These are phyloP conservation scores for Neoaliturus tenellus DNA, from an alignment of 2,888 invertebrate genomes.

Conservation along the genomic window DNA sequence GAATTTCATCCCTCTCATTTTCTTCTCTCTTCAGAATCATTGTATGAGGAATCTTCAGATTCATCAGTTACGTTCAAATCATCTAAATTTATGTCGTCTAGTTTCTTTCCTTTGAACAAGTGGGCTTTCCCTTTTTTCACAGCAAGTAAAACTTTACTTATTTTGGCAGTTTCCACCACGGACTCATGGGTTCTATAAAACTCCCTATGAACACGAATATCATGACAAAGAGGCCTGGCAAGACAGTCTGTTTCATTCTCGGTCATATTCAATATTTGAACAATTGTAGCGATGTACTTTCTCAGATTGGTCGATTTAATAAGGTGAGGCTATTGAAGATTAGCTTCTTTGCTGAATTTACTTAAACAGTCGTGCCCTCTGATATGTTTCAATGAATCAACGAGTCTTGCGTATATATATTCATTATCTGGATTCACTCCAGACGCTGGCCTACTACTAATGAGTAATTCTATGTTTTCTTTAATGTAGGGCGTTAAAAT, in stretches of 20 bases:
- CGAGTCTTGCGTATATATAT: neutral
- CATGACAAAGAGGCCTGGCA: neutral
- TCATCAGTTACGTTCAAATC: neutral
- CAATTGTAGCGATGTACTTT: slow-evolving; percentile 10
- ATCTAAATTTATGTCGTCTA: neutral
- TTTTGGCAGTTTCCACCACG: neutral
- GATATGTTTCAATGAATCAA: neutral
- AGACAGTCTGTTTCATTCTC: neutral
- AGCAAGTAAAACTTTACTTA: neutral
- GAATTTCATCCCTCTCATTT: neutral
- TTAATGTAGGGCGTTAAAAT: neutral
- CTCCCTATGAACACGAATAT: neutral
- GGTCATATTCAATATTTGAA: neutral
- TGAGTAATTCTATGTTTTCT: slow-evolving; percentile 1
- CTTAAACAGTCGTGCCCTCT: slow-evolving; percentile 15
- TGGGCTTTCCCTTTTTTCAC: neutral
- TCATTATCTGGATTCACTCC: neutral
- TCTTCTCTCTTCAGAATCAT: neutral
- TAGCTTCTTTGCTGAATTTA: neutral
- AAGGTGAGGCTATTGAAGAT: neutral
- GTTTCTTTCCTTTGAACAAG: neutral
- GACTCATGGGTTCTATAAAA: neutral
- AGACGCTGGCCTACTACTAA: neutral
- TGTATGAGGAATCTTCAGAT: neutral
- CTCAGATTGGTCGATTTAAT: neutral